Conservation (phyloP, 2,888 invertebrate genomes). For the Petrolisthes manimaculis region DNA sequence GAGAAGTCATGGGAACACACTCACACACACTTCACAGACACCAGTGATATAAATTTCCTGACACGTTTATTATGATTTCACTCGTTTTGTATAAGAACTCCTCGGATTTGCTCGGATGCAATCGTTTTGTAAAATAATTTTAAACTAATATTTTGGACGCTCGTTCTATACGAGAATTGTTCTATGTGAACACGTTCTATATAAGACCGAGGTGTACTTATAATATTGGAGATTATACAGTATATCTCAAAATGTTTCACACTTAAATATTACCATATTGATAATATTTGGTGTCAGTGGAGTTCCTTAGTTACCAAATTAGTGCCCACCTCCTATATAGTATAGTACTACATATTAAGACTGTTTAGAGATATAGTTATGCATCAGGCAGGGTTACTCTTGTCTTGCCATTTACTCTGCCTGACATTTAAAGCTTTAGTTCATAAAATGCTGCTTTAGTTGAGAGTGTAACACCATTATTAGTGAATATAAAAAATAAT, state of each 20-base stretch:
- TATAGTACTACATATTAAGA: not conserved
- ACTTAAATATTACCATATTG: not conserved
- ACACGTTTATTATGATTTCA: no score
- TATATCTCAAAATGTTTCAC: not conserved
- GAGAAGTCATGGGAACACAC: no score
- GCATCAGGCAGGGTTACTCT: constrained; percentile 27
- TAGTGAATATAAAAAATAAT: constrained; percentile 30
- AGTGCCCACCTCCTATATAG: constrained; percentile 52
- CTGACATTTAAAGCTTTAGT: constrained; percentile 46
- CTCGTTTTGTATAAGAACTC: no score
- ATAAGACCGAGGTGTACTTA: no score
- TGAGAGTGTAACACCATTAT: constrained; percentile 17
- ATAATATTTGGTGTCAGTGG: constrained; percentile 10
- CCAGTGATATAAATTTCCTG: no score
- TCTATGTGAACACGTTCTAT: no score
- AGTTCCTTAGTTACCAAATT: constrained; percentile 46
- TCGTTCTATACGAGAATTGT: no score
- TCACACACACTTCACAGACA: no score
- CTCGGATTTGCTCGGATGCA: no score
- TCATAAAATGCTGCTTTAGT: constrained; percentile 33
- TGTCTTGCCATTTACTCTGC: constrained; percentile 35
- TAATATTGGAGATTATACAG: not conserved
- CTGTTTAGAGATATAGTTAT: constrained; percentile 24
- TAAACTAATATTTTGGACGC: no score
- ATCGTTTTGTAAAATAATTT: no score